Conservation (phyloP, 2,888 invertebrate species). For the Drosophila anomalipes region DNA sequence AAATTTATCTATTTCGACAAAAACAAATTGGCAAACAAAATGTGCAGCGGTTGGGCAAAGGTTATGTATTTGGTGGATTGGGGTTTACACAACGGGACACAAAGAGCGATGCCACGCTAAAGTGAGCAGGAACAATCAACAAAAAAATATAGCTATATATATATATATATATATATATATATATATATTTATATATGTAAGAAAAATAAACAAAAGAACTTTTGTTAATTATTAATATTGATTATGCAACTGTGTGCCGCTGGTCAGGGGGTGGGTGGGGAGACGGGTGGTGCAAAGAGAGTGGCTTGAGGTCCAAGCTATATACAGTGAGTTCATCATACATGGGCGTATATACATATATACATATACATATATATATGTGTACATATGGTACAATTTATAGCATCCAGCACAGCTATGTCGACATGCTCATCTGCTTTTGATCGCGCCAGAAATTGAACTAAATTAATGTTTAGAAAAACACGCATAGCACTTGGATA, state of each 20-base stretch:
- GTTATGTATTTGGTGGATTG: background rate
- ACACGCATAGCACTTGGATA: conserved; percentile 69
- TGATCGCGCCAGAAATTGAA: conserved; percentile 81
- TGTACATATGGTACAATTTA: conserved; percentile 58
- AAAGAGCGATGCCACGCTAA: conserved; percentile 66
- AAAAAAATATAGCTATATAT: conserved; percentile 8
- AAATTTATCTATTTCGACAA: conserved; percentile 66
- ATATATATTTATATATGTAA: conserved; percentile 5
- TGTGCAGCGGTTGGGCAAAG: conserved; percentile 29
- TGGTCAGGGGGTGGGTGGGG: background rate
- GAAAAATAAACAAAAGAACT: conserved; percentile 71
- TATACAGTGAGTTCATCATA: conserved; percentile 55
- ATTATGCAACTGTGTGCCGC: conserved; percentile 63
- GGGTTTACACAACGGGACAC: background rate
- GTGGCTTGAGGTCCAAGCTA: conserved; percentile 4
- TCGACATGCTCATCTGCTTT: conserved; percentile 77
- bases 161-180: background rate
- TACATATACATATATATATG: conserved; percentile 12
- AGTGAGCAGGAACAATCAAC: conserved; percentile 73
- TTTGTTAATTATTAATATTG: conserved; percentile 76
- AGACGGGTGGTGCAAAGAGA: background rate
- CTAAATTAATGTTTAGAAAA: conserved; percentile 75
- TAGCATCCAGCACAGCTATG: conserved; percentile 35
- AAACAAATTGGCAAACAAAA: conserved; percentile 15
- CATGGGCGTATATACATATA: conserved; percentile 4